phyloP scores from a whole-genome alignment of 2,797 vertebrate species.

The Lagocephalus sceleratus region DNA sequence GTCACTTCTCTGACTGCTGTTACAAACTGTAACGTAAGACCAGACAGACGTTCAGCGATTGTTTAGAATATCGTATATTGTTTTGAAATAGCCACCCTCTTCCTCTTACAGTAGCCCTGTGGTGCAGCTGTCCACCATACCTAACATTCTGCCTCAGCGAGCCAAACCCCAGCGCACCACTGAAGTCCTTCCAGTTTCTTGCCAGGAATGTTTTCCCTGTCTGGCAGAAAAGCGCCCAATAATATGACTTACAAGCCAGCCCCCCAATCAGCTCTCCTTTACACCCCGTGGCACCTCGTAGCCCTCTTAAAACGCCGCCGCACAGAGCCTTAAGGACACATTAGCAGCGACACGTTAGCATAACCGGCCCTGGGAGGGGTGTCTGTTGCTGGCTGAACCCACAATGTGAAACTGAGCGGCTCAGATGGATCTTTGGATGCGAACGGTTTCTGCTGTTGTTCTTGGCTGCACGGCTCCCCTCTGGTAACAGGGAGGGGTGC shows the following conservation, averaged over 20 bases:
- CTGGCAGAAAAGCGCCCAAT: conserved; percentile 65
- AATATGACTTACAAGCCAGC: conserved; percentile 52
- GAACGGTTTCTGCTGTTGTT: conserved; percentile 36
- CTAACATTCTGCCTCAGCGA: conserved; percentile 70
- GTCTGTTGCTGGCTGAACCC: conserved; percentile 29
- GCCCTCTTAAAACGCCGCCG: conserved; percentile 14
- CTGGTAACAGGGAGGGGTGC: conserved; percentile 13
- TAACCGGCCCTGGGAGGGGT: conserved; percentile 33
- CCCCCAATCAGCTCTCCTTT: conserved; percentile 14
- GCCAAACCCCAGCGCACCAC: conserved; percentile 68
- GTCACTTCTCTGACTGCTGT: background rate
- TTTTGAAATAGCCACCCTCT: conserved; percentile 23
- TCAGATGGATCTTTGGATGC: conserved; percentile 39
- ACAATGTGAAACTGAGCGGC: conserved; percentile 46
- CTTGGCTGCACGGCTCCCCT: conserved; percentile 40
- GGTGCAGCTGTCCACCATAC: conserved; percentile 74
- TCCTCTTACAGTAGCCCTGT: conserved; percentile 52
- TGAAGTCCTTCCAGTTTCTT: conserved; percentile 71
- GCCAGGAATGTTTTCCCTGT: conserved; percentile 65
- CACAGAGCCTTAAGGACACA: conserved; percentile 8
- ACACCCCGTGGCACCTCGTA: conserved; percentile 15
- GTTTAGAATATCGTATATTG: conserved; percentile 15
- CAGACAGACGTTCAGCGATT: conserved; percentile 1
- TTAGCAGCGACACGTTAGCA: conserved; percentile 35
- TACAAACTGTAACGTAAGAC: background rate